phyloP scores from a whole-genome alignment of 2,113 vertebrate genomes.

The Eptesicus fuscus region DNA sequence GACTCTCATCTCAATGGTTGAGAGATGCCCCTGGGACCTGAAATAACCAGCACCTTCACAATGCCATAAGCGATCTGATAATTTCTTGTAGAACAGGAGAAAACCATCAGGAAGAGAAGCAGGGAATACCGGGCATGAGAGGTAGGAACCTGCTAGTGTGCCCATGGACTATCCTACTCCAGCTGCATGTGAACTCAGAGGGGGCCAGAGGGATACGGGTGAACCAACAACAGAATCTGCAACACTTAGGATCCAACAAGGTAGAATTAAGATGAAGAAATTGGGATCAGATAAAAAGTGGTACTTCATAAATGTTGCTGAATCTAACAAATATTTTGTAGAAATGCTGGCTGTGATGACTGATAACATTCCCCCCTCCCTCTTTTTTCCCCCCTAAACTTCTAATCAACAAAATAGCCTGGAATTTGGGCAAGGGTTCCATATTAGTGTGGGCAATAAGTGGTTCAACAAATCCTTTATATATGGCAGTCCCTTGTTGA shows the following conservation, averaged over 20 bases:
- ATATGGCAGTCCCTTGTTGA: neutral
- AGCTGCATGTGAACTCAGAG: neutral
- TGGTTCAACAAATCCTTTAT: neutral
- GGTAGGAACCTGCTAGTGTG: neutral
- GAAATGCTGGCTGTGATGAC: neutral
- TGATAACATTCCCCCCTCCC: neutral
- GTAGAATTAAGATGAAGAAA: neutral
- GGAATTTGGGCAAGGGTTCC: neutral
- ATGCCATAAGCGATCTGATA: neutral
- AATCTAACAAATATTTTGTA: conserved; percentile 7
- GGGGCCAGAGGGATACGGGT: fast-evolving
- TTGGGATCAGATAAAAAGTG: neutral
- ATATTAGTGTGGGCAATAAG: neutral
- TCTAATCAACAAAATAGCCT: neutral
- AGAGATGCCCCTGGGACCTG: neutral
- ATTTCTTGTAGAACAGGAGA: neutral
- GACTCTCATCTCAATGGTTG: neutral
- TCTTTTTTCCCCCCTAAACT: neutral
- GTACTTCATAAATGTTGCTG: neutral
- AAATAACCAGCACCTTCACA: neutral
- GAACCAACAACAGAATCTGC: neutral
- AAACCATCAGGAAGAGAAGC: neutral
- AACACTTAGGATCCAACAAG: neutral
- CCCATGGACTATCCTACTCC: neutral
- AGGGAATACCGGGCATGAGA: neutral